phyloP scores from a whole-genome alignment of 2,797 vertebrate genomes.

The Acrossocheilus fasciatus region DNA sequence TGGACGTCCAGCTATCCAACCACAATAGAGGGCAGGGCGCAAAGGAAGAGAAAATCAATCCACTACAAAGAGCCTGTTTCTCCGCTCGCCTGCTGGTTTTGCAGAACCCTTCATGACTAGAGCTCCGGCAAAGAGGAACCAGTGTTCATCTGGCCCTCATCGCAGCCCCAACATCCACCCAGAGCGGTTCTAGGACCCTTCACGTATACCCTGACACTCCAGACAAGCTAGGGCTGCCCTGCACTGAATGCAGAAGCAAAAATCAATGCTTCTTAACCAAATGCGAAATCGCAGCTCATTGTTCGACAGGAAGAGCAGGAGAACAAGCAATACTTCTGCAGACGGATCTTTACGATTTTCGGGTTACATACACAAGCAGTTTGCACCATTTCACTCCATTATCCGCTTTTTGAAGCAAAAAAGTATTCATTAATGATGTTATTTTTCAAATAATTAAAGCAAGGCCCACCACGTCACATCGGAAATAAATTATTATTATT shows the following conservation, averaged over 20 bases:
- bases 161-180: constrained; percentile 53
- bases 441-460: constrained; percentile 48
- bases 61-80: constrained; percentile 80
- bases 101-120: constrained; percentile 44
- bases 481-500: constrained; percentile 69
- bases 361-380: not conserved
- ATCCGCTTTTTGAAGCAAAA: not conserved
- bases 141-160: constrained; percentile 36
- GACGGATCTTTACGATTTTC: not conserved
- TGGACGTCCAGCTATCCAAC: constrained; percentile 92
- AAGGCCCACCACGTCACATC: constrained; percentile 46
- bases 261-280: constrained; percentile 57
- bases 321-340: not conserved
- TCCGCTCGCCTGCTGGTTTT: constrained; percentile 67
- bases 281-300: constrained; percentile 52
- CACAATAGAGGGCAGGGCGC: constrained; percentile 88
- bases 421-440: not conserved
- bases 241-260: constrained; percentile 51
- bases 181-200: constrained; percentile 30
- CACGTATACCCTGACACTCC: constrained; percentile 17
- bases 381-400: not conserved
- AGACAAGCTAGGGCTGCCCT: constrained; percentile 30
- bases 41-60: constrained; percentile 90
- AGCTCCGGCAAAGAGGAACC: constrained; percentile 18
- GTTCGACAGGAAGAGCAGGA: not conserved